Evolutionary conservation across 2,113 vertebrate species (phyloP), one percentile per base, ranked within the genome.

Genomic region (Apeltes quadracus): DNA sequence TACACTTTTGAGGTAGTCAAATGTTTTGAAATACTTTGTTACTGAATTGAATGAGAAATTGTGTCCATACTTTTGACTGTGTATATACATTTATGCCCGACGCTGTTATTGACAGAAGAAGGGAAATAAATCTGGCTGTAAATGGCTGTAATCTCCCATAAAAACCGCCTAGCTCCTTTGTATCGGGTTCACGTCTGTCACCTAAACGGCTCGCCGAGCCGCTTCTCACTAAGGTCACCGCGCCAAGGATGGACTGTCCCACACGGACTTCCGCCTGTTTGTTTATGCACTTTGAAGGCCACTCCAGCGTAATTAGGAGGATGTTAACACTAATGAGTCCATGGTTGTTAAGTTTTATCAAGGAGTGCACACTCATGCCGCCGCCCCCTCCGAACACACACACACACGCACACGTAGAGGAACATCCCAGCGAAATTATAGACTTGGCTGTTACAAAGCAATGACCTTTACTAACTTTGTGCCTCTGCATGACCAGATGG

Each of bases 281-380:
- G 78, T 80, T 84, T 78, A 66, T 53, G 44, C 41, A 2, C 69
- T 62, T 46, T 70, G 54, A 89, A 81, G 77, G 70, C 79, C 76
- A 64, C 74, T 75, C 74, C 61, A 48, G 65, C 14, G 7, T 79
- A 86, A 87, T 87, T 86, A 85, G 65, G 48, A 72, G 71, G 70
- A 84, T 75, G 85, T 88, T 88, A 81, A 89, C 74, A 75, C 84
- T 88, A 87, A 88, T 90, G 69, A 44, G 29, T 68, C 69, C 10
- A 5, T n/a, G 65, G 79, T 68, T 81, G 80, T 83, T 83, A 84
- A 84, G 72, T 68, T 64, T 77, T 75, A 84, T 77, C 61, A 78
- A 79, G 61, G 67, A 50, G 54, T 18, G 54, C 57, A 44, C 70
- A 66, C 69, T 34, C 12, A 44, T n/a, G 50, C 82, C 44, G 61